A percentile compares a stretch with the other conserved stretches of the same genome.
These are phyloP conservation scores for Oreortyx pictus DNA, from an alignment of 2,797 vertebrate species.

Conservation along the genomic window DNA sequence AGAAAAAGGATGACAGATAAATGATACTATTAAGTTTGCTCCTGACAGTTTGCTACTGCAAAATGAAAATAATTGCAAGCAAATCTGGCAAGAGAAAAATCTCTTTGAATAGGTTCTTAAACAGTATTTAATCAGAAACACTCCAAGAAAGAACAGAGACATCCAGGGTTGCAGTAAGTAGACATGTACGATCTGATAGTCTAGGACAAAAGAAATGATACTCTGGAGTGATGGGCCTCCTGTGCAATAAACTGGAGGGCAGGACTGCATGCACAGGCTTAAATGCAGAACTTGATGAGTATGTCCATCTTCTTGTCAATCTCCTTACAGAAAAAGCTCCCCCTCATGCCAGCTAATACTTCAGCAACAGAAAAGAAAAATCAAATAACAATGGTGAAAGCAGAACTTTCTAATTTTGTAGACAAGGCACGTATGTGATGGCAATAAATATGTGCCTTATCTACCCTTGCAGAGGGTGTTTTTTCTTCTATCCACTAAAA, in stretches of 20 bases:
- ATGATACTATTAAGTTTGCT: constrained; percentile 6
- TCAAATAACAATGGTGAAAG: background rate
- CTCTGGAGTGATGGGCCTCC: background rate
- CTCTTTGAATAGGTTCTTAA: background rate
- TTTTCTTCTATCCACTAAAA: background rate
- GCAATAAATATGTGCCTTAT: background rate
- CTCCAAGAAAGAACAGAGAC: background rate
- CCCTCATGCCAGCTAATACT: background rate
- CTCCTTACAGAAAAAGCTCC: background rate
- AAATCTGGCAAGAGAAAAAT: background rate
- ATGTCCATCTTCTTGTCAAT: background rate
- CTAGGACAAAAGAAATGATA: background rate
- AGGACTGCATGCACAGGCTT: accelerated
- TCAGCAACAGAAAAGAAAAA: background rate
- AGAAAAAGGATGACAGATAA: constrained; percentile 3
- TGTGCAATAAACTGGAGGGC: background rate
- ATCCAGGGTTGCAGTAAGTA: background rate
- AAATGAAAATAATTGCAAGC: constrained; percentile 20
- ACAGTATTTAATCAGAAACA: constrained; percentile 10
- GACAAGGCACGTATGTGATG: accelerated
- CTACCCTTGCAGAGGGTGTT: background rate
- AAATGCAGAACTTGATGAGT: background rate
- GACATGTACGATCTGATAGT: background rate
- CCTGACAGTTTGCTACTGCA: background rate
- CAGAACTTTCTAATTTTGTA: background rate